Evolutionary conservation across 2,113 vertebrate species (phyloP), one percentile per base, ranked within the genome.

Genomic region (Platysteira castanea): DNA sequence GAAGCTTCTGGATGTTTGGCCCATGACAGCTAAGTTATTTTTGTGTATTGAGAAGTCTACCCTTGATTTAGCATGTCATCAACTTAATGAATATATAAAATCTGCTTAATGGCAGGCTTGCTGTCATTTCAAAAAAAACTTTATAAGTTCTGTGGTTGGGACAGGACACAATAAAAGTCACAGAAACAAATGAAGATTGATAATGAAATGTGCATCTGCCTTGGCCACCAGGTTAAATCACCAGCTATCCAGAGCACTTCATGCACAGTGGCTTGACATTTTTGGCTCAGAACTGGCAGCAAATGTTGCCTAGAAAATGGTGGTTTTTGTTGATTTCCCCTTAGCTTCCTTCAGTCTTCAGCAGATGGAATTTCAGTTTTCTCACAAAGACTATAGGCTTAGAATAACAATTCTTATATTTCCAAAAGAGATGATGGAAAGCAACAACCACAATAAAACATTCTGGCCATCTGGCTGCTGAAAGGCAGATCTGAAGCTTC

Each of bases 331-430:
- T 92, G 42, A 74, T 92, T 86, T 41, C 8, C 46, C 74, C 67
- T 19, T 18, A 77, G 65, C 61, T 83, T 94, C 42, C 83, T 84
- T 92, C 71, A 86, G 85, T 92, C 80, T 88, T 76, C 3, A 94
- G 76, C 92, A 93, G 83, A 97, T 74, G 73, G 71, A 95, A 77
- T 89, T 84, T 90, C 46, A 90, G 63, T 92, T 85, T 93, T 92
- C 83, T 90, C 89, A 89, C 87, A 93, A 92, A 86, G 68, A 70
- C n/a, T 67, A 35, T 31, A 80, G 46, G 83, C 76, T 90, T 80
- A 88, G 90, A 92, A 94, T 80, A 94, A 94, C 75, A 90, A 88
- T 31, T 67, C 50, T 69, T 80, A 27, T 13, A 74, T 90, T 90
- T 95, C 88, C 68, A 86, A 70, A 46, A 67, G 79, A 86, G 88